phyloP scores from a whole-genome alignment of 2,797 vertebrate species.

The Catostomus latipinnis region DNA sequence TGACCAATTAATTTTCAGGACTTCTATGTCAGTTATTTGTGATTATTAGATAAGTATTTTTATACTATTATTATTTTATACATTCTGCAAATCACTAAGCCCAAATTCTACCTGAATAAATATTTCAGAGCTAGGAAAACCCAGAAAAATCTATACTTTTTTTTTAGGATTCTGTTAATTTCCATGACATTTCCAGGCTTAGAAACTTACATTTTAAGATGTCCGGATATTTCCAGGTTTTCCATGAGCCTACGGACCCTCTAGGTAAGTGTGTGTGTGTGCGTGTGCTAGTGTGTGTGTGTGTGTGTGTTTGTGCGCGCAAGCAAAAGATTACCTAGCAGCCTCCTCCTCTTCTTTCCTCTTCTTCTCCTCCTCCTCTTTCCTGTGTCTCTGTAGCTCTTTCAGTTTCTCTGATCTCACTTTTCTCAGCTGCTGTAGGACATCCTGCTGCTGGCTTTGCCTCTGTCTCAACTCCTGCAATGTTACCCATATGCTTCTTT shows the following conservation, averaged over 20 bases:
- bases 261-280: background rate
- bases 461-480: conserved; percentile 86
- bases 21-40: too few species aligned
- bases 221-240: background rate
- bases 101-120: too few species aligned
- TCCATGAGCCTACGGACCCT: background rate
- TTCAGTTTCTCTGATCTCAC: conserved; percentile 83
- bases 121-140: too few species aligned
- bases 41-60: too few species aligned
- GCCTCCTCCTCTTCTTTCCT: conserved; percentile 78
- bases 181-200: background rate
- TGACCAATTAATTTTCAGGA: too few species aligned
- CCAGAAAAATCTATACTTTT: background rate
- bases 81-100: too few species aligned
- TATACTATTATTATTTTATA: too few species aligned
- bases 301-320: background rate
- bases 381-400: conserved; percentile 82
- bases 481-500: conserved; percentile 1
- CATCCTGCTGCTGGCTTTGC: conserved; percentile 87
- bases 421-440: conserved; percentile 82
- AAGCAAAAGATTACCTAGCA: conserved; percentile 73
- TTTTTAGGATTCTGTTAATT: too few species aligned
- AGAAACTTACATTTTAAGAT: background rate
- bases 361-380: conserved; percentile 74
- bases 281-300: background rate